Base-by-base conservation (phyloP, 2,113 vertebrate species). In the Craseonycteris thonglongyai region DNA sequence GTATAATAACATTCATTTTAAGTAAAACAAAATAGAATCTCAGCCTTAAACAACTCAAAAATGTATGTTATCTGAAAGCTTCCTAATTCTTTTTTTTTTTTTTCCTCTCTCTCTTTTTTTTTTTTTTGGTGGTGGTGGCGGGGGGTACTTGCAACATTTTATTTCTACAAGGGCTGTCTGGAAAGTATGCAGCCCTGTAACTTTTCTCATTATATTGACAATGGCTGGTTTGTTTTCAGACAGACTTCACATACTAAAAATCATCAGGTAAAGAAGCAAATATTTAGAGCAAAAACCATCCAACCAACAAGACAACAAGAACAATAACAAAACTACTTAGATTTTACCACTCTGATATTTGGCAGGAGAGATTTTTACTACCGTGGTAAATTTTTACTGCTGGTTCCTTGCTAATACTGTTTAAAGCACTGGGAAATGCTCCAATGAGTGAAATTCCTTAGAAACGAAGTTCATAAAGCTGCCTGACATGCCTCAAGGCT, bases 401-500 rank as follows among this genome's bases (percentile, higher is more conserved):
- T 66, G 40, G 78, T 88, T 79, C 65, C 30, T 80, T 95, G 88
- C 74, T 85, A 82, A 87, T 68, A 72, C 7, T 49, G 47, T 85
- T 59, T 45, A 89, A 96, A 97, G 56, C 56, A 83, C 66, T 11
- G 54, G 79, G 30, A 35, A 91, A 47, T 58, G 89, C 61, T 88
- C 47, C 65, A 88, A 69, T 58, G 82, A 30, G 56, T 83, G 65
- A 79, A 89, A 91, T 93, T 94, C 94, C 30, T 82, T 93, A 88
- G 51, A 97, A 80, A 59, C 71, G 33, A 93, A 76, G 47, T 94
- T 97, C 84, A 91, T 87, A 92, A 91, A 95, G 38, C 59, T 89
- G 30, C 21, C 40, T 96, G 58, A 83, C 75, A 76, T 94, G 72
- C 15, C 69, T 94, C 56, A 18, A 88, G 90, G 38, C 69, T 94